A percentile compares a stretch with the other conserved stretches of the same genome.
Evolutionary conservation across 2,888 invertebrate species (phyloP).

Genomic region (Dendrolimus pini): DNA sequence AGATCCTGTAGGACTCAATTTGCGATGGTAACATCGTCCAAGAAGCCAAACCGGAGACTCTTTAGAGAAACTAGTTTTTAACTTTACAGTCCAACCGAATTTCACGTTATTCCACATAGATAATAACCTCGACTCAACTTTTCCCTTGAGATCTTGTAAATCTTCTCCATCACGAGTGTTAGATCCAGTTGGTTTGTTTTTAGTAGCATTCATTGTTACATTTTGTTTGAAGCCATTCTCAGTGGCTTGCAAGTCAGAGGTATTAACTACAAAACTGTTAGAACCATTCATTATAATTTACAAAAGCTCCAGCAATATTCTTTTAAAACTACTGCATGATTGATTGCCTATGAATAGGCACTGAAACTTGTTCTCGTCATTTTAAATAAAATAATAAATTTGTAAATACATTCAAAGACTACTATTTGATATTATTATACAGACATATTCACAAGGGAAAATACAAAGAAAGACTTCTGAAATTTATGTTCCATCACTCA

Average conservation of each 20-base stretch:
- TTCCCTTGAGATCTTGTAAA: constrained; percentile 79
- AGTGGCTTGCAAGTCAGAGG: constrained; percentile 34
- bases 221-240: constrained; percentile 34
- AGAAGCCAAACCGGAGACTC: constrained; percentile 93
- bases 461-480: background rate
- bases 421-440: no score
- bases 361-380: no score
- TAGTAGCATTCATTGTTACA: constrained; percentile 32
- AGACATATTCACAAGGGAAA: background rate
- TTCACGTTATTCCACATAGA: constrained; percentile 96
- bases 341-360: no score
- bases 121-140: constrained; percentile 87
- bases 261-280: constrained; percentile 38
- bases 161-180: constrained; percentile 59
- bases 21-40: constrained; percentile 88
- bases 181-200: constrained; percentile 35
- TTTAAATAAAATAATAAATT: no score
- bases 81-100: constrained; percentile 90
- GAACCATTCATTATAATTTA: constrained; percentile 48
- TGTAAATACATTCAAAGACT: no score
- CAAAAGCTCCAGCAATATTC: constrained; percentile 12
- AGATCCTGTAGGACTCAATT: constrained; percentile 78
- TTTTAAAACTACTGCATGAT: constrained; percentile 1
- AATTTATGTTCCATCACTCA: background rate
- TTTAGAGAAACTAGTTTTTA: constrained; percentile 85